phyloP scores from a whole-genome alignment of 2,113 vertebrate species.

The Laterallus jamaicensis region DNA sequence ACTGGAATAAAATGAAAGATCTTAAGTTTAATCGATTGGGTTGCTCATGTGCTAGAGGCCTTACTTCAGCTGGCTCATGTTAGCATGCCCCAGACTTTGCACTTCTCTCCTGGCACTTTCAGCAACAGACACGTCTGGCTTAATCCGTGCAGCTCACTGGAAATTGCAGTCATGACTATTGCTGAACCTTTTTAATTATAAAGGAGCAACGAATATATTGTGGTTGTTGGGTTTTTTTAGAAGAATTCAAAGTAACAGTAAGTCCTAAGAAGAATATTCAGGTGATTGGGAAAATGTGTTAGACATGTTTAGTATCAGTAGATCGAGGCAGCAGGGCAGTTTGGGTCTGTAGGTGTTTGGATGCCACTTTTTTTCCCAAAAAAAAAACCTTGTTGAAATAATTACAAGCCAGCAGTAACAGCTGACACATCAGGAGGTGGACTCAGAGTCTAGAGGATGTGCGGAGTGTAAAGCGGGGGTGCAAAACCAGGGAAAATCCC shows the following conservation, averaged over 20 bases:
- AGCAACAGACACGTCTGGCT: neutral
- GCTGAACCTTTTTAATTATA: neutral
- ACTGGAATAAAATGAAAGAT: neutral
- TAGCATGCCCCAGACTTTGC: neutral
- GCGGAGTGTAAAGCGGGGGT: neutral
- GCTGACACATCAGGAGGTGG: neutral
- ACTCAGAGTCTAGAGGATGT: neutral
- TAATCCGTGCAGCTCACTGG: neutral
- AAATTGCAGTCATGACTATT: neutral
- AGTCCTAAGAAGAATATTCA: neutral
- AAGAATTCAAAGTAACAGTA: neutral
- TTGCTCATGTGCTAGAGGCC: neutral
- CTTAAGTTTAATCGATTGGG: neutral
- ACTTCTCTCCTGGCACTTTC: neutral
- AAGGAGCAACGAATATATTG: neutral
- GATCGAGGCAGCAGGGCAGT: neutral
- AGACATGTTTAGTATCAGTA: neutral
- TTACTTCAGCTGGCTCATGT: neutral
- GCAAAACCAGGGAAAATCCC: neutral
- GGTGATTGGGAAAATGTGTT: neutral
- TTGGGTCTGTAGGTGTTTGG: neutral
- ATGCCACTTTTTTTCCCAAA: neutral
- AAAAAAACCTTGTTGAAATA: neutral
- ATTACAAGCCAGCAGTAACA: neutral
- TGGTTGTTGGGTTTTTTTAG: neutral